Evolutionary conservation across 1,140 invertebrate genomes (phyloP).

Genomic region (Babylonia areolata): DNA sequence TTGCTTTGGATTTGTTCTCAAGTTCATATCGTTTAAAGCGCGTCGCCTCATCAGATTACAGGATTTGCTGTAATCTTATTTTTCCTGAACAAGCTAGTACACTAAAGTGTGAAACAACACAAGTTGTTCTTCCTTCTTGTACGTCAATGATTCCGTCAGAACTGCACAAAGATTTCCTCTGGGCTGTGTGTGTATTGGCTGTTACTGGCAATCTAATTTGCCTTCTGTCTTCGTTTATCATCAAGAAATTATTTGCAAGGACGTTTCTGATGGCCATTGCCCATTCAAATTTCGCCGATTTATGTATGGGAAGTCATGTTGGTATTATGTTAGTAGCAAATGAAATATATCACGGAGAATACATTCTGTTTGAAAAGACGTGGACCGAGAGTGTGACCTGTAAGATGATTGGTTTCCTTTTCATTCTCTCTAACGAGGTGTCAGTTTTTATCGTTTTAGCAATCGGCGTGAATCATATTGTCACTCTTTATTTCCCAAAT

Average conservation of each 20-base stretch:
- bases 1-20: slow-evolving; percentile 40
- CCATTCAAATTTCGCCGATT: no score
- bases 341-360: no score
- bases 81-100: not conserved
- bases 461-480: no score
- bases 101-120: slow-evolving; percentile 45
- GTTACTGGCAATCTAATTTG: slow-evolving; percentile 50
- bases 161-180: slow-evolving; percentile 40
- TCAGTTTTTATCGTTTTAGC: no score
- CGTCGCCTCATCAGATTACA: slow-evolving; percentile 42
- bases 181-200: slow-evolving; percentile 42
- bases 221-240: slow-evolving; percentile 37
- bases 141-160: slow-evolving; percentile 41
- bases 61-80: slow-evolving; percentile 47
- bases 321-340: no score
- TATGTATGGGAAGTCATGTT: no score
- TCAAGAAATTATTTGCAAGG: no score
- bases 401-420: no score
- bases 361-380: no score
- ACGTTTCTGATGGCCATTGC: slow-evolving; percentile 50
- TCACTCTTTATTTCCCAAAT: no score
- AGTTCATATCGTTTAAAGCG: slow-evolving; percentile 34
- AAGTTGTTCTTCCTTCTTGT: slow-evolving; percentile 53
- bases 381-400: no score
- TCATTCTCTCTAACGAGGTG: no score